phyloP scores from a whole-genome alignment of 2,888 invertebrate species.

The Pristionchus fissidentatus region DNA sequence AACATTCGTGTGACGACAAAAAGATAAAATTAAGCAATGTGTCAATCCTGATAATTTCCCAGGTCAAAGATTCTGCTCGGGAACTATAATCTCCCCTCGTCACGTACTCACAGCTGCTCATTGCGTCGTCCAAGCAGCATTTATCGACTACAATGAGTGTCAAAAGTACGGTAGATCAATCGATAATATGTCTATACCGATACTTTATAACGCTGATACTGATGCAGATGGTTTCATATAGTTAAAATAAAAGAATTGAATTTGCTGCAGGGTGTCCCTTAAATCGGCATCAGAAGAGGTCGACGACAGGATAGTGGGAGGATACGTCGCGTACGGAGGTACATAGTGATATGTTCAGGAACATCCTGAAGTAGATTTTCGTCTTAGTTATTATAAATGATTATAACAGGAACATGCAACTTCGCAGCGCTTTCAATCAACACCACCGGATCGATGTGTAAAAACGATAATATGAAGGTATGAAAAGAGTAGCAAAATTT shows the following conservation, averaged over 20 bases:
- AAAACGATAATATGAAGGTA: neutral
- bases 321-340: conserved; percentile 2
- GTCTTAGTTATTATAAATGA: too few relatives aligned
- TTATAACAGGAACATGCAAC: too few relatives aligned
- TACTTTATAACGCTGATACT: too few relatives aligned
- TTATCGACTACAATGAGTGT: neutral
- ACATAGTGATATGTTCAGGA: neutral
- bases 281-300: neutral
- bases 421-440: neutral
- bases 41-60: too few relatives aligned
- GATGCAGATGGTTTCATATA: neutral
- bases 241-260: neutral
- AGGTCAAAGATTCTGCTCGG: neutral
- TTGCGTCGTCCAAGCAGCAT: neutral
- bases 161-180: neutral
- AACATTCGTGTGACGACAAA: too few relatives aligned
- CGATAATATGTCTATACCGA: neutral
- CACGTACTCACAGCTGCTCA: neutral
- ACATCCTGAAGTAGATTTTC: too few relatives aligned
- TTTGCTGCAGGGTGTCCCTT: neutral
- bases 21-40: too few relatives aligned
- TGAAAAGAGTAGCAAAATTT: too few relatives aligned
- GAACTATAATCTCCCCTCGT: neutral
- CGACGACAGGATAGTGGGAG: neutral
- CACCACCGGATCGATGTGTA: neutral